Conservation (phyloP, 2,888 invertebrate species). For the Limenitis camilla region DNA sequence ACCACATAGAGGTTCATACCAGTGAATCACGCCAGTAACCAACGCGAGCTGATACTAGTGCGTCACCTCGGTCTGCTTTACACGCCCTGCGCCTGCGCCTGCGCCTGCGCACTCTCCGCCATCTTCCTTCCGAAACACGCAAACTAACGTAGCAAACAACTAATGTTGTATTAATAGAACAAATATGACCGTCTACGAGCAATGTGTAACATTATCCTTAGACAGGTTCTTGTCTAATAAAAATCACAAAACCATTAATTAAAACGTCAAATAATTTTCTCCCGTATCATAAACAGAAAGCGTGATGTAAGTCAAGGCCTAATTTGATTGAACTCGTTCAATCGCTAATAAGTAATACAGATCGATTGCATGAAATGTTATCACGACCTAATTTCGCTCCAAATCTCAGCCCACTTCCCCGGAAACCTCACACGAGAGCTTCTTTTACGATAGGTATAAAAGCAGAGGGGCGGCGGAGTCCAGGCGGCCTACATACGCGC, state of each 20-base stretch:
- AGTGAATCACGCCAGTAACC: conserved; percentile 37
- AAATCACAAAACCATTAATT: too few relatives aligned
- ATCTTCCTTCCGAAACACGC: conserved; percentile 24
- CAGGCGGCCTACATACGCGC: conserved; percentile 66
- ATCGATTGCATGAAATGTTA: conserved; percentile 34
- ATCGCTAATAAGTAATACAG: neutral
- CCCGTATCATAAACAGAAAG: too few relatives aligned
- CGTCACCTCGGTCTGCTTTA: conserved; percentile 54
- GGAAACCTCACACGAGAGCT: conserved; percentile 50
- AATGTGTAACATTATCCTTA: too few relatives aligned
- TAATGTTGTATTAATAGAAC: neutral
- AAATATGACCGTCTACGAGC: too few relatives aligned
- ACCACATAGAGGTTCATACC: conserved; percentile 33
- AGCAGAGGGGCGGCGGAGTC: conserved; percentile 46
- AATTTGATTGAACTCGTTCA: too few relatives aligned
- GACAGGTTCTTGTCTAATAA: too few relatives aligned
- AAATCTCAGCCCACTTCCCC: conserved; percentile 61
- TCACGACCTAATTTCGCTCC: conserved; percentile 52
- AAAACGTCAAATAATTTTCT: too few relatives aligned
- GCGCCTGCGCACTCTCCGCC: conserved; percentile 30
- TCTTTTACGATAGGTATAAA: conserved; percentile 59
- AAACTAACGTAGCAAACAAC: conserved; percentile 1
- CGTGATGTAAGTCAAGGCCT: too few relatives aligned
- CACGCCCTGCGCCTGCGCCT: conserved; percentile 51
- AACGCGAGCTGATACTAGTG: conserved; percentile 27